Evolutionary conservation across 1,140 invertebrate genomes (phyloP).

Genomic region (Bombus ignitus): DNA sequence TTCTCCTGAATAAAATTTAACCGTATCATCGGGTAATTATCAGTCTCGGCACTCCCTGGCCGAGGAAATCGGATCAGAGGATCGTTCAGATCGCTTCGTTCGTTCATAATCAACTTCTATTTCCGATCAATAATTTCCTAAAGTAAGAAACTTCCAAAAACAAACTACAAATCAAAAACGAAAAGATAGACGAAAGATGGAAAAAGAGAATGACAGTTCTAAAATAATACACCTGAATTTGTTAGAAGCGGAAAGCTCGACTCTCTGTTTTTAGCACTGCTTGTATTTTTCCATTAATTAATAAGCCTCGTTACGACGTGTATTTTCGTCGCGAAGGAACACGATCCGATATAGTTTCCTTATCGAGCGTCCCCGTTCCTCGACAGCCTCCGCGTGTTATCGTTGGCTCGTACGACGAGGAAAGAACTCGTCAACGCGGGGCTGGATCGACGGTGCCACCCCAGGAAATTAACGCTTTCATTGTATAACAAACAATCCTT

Average conservation of each 20-base stretch:
- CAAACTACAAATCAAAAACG: background rate
- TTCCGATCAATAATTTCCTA: background rate
- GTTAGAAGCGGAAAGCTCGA: too few relatives aligned
- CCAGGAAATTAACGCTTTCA: constrained; percentile 75
- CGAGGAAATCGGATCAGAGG: constrained; percentile 31
- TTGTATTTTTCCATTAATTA: constrained; percentile 56
- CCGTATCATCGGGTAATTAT: constrained; percentile 43
- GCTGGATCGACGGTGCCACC: constrained; percentile 17
- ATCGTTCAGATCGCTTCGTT: background rate
- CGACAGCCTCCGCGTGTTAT: background rate
- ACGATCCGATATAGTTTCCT: constrained; percentile 49
- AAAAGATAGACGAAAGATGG: background rate
- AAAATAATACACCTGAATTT: background rate
- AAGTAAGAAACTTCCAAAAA: background rate
- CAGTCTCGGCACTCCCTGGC: constrained; percentile 13
- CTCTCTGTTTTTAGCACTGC: background rate
- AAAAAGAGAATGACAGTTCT: background rate
- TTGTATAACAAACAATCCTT: constrained; percentile 70
- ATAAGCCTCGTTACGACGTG: constrained; percentile 39
- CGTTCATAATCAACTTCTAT: background rate
- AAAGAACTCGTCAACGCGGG: constrained; percentile 11
- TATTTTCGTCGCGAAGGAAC: constrained; percentile 9
- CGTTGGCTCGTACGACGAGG: background rate
- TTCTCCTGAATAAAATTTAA: constrained; percentile 40
- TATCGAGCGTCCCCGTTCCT: constrained; percentile 45